Evolutionary conservation across 2,797 vertebrate species (phyloP), one percentile per base, ranked within the genome.

Genomic region (Hippocampus kuda): DNA sequence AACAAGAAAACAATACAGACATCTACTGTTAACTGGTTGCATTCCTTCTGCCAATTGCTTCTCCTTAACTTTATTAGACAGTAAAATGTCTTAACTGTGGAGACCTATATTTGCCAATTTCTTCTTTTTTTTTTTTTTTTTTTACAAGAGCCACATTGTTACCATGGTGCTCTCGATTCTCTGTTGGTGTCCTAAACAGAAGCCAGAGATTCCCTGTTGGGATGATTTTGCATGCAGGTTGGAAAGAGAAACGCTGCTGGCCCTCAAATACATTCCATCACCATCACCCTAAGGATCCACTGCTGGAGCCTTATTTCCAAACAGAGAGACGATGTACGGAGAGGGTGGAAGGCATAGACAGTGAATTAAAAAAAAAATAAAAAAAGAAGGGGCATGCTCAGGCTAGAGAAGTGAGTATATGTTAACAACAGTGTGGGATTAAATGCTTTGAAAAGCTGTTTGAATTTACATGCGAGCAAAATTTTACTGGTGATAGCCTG

Each of bases 261-360:
- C 79, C 81, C 83, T 82, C 83, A 80, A 79, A 89, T 82, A 83
- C 81, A 88, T 90, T 91, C 88, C 86, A 89, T 88, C 87, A 88
- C 82, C 83, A 79, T 84, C 84, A 81, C 88, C 87, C 87, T 75
- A 63, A 85, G 86, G 85, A 85, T 82, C 82, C 84, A 83, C 85
- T 78, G 84, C 77, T 86, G 79, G 79, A 89, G 79, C 67, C 84
- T 80, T 76, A 79, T 86, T 68, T 42, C 56, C 53, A 34, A 38
- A 44, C 70, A 65, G 20, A 30, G 74, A 72, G 72, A 75, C 78
- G 75, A 79, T 83, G 79, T 69, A 59, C 72, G 75, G 77, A 70
- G 65, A 80, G 63, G 69, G 27, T 51, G 34, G 65, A 38, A 67
- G 53, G 51, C 27, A 67, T 26, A 1, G 48, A 38, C 5, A 34